Conservation (phyloP, 2,888 invertebrate species). For the Lapara coniferarum region DNA sequence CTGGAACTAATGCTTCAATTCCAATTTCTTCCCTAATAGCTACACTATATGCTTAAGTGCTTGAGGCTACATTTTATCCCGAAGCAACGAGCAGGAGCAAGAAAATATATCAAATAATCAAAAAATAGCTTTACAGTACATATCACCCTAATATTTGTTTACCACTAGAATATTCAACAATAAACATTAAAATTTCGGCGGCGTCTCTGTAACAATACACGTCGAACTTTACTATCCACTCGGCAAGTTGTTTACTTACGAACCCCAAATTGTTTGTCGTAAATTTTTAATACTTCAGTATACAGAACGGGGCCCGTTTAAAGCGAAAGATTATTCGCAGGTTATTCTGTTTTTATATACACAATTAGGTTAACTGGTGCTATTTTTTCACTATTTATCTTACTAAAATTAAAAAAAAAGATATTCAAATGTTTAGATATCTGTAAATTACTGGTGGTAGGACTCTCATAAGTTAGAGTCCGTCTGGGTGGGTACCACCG, state of each 20-base stretch:
- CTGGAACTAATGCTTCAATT: no score
- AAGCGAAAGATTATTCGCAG: slow-evolving; percentile 22
- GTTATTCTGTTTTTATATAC: slow-evolving; percentile 14
- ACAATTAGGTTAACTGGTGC: not conserved
- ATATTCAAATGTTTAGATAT: no score
- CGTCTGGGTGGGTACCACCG: no score
- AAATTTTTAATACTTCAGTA: slow-evolving; percentile 22
- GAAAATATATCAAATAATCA: no score
- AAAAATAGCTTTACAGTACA: no score
- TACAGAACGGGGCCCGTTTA: slow-evolving; percentile 19
- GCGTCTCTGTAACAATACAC: slow-evolving; percentile 15
- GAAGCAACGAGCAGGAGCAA: no score
- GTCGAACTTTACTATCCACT: slow-evolving; percentile 25
- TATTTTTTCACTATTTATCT: not conserved
- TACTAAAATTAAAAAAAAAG: no score
- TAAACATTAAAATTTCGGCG: not conserved
- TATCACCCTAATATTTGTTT: not conserved
- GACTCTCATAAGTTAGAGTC: no score
- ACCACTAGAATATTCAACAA: slow-evolving; percentile 1
- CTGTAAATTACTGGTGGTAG: no score
- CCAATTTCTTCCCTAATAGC: no score
- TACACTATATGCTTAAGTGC: no score
- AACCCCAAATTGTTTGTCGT: slow-evolving; percentile 26
- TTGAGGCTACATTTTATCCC: no score
- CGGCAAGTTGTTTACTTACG: slow-evolving; percentile 19